Evolutionary conservation across 2,113 vertebrate species (phyloP), one percentile per base, ranked within the genome.

Genomic region (Epinephelus fuscoguttatus): DNA sequence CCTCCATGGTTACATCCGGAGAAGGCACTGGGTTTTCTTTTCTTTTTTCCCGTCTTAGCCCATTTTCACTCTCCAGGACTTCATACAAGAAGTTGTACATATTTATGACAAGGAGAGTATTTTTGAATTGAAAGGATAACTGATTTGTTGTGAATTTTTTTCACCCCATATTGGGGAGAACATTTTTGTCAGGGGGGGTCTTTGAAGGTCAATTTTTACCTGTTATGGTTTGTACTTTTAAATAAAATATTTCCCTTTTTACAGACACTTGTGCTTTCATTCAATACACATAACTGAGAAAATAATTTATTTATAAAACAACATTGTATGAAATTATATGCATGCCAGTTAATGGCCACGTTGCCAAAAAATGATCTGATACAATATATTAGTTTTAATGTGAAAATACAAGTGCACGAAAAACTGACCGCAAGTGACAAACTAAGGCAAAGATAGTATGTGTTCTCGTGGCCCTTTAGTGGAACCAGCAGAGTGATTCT

Each of bases 141-240:
- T 87, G 85, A 89, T 90, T 88, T 92, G 83, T 94, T 88, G 90
- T 93, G 86, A 93, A 90, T 90, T 93, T 85, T 88, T 88, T 75
- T 94, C 94, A 91, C 95, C 96, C 95, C 96, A 96, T 96, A 96
- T 96, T 96, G 96, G 94, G 95, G 95, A 89, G 90, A 91, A 87
- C 80, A 64, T 89, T 88, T 84, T 78, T 84, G 67, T 78, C 49
- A 27, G 66, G 67, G 60, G 9, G 72, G 40, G 45, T 85, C 66
- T 89, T 92, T 86, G 70, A 78, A 85, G 78, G 81, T 93, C 85
- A 88, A 78, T 93, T 95, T 93, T 90, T 93, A 91, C 90, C 88
- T 90, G 91, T 92, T 91, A 89, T 33, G 62, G 86, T 95, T 95
- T 95, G 91, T 93, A 93, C 93, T 94, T 45, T 94, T 84, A 87